Evolutionary conservation across 1,140 invertebrate species (phyloP).

Genomic region (Aphelinus atriplicis): DNA sequence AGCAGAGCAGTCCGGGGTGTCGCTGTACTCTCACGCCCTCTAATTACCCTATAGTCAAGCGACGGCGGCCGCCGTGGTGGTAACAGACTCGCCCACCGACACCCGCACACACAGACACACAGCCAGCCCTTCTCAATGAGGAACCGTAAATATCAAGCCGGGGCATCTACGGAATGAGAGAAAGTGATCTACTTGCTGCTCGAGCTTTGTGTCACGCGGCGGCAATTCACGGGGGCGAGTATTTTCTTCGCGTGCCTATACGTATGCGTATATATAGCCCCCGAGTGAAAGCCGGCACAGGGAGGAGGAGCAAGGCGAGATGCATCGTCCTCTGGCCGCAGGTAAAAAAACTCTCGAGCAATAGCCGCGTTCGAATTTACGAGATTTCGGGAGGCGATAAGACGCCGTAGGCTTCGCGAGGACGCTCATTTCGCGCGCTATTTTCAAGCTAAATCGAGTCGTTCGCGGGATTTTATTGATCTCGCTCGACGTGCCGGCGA

Average conservation of each 20-base stretch:
- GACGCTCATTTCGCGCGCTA: too few relatives aligned
- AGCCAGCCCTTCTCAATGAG: slow-evolving; percentile 53
- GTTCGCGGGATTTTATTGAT: slow-evolving; percentile 24
- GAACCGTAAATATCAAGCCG: slow-evolving; percentile 58
- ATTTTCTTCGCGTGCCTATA: slow-evolving; percentile 13
- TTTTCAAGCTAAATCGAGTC: too few relatives aligned
- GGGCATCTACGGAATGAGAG: slow-evolving; percentile 58
- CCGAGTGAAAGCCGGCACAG: not conserved
- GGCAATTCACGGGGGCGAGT: not conserved
- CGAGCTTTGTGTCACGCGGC: slow-evolving; percentile 1
- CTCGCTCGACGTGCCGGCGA: not conserved
- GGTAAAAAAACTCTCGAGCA: slow-evolving; percentile 1
- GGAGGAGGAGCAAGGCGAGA: not conserved
- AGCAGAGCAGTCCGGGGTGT: not conserved
- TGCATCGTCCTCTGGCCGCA: slow-evolving; percentile 7
- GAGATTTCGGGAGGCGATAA: slow-evolving; percentile 2
- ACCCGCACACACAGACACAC: slow-evolving; percentile 13
- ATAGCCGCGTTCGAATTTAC: not conserved
- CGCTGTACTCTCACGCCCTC: slow-evolving; percentile 58
- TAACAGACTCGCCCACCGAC: slow-evolving; percentile 29
- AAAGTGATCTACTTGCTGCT: slow-evolving; percentile 35
- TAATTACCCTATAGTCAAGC: slow-evolving; percentile 62
- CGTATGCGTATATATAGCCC: too few relatives aligned
- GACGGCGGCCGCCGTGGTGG: not conserved
- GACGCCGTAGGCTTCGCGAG: not conserved